Evolutionary conservation across 1,140 invertebrate genomes (phyloP).

Genomic region (Asbolus verrucosus): DNA sequence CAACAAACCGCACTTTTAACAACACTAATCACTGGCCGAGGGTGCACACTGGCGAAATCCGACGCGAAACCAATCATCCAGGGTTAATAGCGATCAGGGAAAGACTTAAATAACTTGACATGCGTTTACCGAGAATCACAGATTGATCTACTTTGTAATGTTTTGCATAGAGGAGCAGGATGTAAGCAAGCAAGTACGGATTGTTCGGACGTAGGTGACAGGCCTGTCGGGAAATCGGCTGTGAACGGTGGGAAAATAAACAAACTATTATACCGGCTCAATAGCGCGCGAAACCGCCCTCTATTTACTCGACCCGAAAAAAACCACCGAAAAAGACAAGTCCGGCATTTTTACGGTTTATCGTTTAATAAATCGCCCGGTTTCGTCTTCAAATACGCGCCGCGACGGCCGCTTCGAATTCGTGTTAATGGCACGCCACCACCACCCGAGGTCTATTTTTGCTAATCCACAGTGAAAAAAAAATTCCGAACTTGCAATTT

Average conservation of each 20-base stretch:
- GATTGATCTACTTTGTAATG: constrained; percentile 65
- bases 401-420: too few relatives aligned
- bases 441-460: too few relatives aligned
- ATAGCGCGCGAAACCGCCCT: constrained; percentile 59
- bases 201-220: constrained; percentile 61
- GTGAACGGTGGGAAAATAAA: constrained; percentile 64
- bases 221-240: constrained; percentile 62
- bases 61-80: constrained; percentile 28
- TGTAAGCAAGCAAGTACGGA: constrained; percentile 60
- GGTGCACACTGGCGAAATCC: constrained; percentile 3
- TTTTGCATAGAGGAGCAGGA: constrained; percentile 63
- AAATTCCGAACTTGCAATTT: too few relatives aligned
- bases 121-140: constrained; percentile 60
- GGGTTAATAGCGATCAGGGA: constrained; percentile 23
- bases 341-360: constrained; percentile 4
- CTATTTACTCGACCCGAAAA: constrained; percentile 46
- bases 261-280: constrained; percentile 64
- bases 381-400: too few relatives aligned
- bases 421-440: too few relatives aligned
- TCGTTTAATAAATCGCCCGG: not conserved
- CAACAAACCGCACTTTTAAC: constrained; percentile 62
- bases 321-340: constrained; percentile 6
- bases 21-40: constrained; percentile 46
- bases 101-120: constrained; percentile 54
- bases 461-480: too few relatives aligned